Conservation (phyloP, 2,797 vertebrate genomes). For the Echiichthys vipera region DNA sequence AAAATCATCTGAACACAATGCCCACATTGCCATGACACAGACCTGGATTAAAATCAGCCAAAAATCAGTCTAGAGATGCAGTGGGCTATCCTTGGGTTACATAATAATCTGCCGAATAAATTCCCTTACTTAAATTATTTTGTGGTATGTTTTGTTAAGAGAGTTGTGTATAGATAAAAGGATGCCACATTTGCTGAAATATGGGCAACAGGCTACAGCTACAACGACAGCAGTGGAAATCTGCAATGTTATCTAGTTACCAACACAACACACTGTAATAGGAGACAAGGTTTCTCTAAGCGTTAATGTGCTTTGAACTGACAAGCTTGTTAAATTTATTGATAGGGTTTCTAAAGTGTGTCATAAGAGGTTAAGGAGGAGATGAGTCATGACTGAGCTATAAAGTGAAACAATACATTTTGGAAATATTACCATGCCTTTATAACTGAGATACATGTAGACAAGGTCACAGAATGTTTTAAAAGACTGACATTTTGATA, state of each 20-base stretch:
- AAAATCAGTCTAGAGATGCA: too few species aligned
- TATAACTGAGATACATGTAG: not conserved
- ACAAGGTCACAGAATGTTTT: constrained; percentile 2
- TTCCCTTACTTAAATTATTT: not conserved
- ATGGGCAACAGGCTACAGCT: not conserved
- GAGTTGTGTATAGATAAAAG: not conserved
- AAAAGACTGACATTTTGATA: not conserved
- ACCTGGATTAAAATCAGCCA: too few species aligned
- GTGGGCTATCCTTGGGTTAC: too few species aligned
- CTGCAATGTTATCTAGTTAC: not conserved
- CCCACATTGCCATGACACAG: too few species aligned
- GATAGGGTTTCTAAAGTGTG: not conserved
- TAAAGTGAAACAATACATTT: not conserved
- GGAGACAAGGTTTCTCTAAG: constrained; percentile 17
- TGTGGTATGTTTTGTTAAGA: not conserved
- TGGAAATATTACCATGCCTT: too few species aligned
- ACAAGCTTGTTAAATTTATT: constrained; percentile 18
- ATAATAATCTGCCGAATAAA: not conserved
- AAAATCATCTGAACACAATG: too few species aligned
- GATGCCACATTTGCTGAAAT: not conserved
- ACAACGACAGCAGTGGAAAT: not conserved
- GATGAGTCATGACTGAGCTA: not conserved
- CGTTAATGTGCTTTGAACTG: constrained; percentile 16
- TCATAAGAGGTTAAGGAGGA: constrained; percentile 3
- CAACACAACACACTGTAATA: constrained; percentile 1